Conservation (phyloP, 2,113 vertebrate species). For the Anhinga anhinga region DNA sequence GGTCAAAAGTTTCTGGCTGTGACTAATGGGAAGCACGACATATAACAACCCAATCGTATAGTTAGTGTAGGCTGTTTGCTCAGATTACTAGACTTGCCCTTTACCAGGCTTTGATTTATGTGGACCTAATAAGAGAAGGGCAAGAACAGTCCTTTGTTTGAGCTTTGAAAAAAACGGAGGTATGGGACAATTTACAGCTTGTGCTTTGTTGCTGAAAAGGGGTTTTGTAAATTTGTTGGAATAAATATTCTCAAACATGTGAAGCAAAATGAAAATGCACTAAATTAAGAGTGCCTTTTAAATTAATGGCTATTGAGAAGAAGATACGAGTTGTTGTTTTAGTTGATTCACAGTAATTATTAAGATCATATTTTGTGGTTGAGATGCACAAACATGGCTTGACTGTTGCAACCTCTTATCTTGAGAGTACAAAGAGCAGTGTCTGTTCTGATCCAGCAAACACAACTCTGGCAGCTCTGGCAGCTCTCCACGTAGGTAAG, state of each 20-base stretch:
- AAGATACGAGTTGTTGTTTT: not conserved
- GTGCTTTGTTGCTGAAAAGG: constrained; percentile 39
- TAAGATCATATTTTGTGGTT: constrained; percentile 48
- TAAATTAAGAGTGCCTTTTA: constrained; percentile 3
- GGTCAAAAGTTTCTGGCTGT: constrained; percentile 51
- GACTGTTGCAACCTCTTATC: constrained; percentile 48
- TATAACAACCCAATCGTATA: constrained; percentile 3
- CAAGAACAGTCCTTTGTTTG: constrained; percentile 44
- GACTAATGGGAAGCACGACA: constrained; percentile 40
- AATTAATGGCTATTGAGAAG: constrained; percentile 31
- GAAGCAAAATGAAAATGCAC: constrained; percentile 25
- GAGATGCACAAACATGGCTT: not conserved
- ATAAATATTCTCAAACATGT: constrained; percentile 29
- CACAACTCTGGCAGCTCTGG: not conserved
- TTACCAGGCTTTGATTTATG: constrained; percentile 73
- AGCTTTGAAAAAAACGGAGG: constrained; percentile 49
- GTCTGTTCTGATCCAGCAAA: constrained; percentile 34
- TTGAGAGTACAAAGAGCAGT: constrained; percentile 19
- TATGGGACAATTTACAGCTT: constrained; percentile 67
- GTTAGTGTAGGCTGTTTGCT: constrained; percentile 51
- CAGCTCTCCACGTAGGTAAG: not conserved
- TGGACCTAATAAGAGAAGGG: constrained; percentile 30
- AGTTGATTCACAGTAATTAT: constrained; percentile 51
- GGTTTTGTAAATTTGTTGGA: constrained; percentile 44
- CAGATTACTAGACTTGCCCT: constrained; percentile 71